These are phyloP conservation scores for Phymastichus coffea DNA, from an alignment of 1,140 invertebrate species.

Conservation along the genomic window DNA sequence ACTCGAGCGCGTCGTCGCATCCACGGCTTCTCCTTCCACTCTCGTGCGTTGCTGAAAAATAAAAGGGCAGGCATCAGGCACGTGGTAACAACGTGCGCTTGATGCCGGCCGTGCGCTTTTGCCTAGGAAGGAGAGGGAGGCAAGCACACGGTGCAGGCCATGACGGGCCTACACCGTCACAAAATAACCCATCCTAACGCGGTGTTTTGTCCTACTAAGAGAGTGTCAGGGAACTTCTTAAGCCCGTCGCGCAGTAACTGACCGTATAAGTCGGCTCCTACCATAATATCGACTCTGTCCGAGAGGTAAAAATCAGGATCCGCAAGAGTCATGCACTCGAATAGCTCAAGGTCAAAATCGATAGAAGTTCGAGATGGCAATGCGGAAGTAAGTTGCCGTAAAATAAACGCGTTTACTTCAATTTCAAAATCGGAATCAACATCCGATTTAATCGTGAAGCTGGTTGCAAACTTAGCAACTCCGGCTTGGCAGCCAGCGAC, in stretches of 20 bases:
- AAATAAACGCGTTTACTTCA: not conserved
- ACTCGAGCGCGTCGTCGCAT: too few species aligned
- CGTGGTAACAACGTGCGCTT: too few species aligned
- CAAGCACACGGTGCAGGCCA: too few species aligned
- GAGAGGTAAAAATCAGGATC: slow-evolving; percentile 16
- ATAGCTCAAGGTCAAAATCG: not conserved
- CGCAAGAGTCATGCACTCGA: slow-evolving; percentile 10
- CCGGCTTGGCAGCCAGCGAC: not conserved
- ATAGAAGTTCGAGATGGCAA: not conserved
- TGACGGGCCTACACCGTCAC: too few species aligned
- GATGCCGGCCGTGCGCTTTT: too few species aligned
- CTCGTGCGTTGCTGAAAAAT: too few species aligned
- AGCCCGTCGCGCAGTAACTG: slow-evolving; percentile 9
- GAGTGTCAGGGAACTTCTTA: not conserved
- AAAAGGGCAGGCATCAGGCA: too few species aligned
- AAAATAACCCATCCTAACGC: slow-evolving; percentile 38
- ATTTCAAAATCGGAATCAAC: not conserved
- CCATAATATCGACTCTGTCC: slow-evolving; percentile 17
- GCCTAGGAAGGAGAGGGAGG: too few species aligned
- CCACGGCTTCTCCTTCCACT: too few species aligned
- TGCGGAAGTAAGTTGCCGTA: not conserved
- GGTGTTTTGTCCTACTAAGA: slow-evolving; percentile 37
- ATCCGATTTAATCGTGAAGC: not conserved
- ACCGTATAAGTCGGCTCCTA: slow-evolving; percentile 24
- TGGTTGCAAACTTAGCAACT: not conserved